phyloP scores from a whole-genome alignment of 1,140 invertebrate species.

The Homarus americanus region DNA sequence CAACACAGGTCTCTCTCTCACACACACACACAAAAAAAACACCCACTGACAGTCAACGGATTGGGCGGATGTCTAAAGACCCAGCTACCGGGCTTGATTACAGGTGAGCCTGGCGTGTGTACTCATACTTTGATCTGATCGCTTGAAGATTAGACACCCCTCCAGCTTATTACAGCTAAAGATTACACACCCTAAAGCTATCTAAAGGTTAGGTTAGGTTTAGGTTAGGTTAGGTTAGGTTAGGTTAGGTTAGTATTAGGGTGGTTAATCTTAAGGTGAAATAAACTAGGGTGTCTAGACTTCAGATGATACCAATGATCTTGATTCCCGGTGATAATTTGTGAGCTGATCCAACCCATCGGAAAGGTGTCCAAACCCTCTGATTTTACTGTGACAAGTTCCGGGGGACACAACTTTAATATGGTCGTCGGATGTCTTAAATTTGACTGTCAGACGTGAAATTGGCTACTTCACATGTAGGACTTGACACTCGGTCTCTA shows the following conservation, averaged over 20 bases:
- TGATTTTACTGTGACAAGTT: not conserved
- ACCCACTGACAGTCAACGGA: not conserved
- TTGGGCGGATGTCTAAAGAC: not conserved
- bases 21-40: not conserved
- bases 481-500: not conserved
- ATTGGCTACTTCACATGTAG: not conserved
- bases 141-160: too few relatives aligned
- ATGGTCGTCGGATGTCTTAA: conserved; percentile 13
- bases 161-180: too few relatives aligned
- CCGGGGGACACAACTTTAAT: not conserved
- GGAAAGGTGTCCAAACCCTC: not conserved
- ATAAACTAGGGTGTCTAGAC: too few relatives aligned
- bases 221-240: too few relatives aligned
- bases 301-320: too few relatives aligned
- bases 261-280: too few relatives aligned
- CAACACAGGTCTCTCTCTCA: not conserved
- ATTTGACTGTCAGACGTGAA: conserved; percentile 14
- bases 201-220: too few relatives aligned
- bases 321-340: not conserved
- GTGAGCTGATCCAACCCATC: not conserved
- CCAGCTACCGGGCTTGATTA: not conserved
- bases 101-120: too few relatives aligned
- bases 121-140: too few relatives aligned
- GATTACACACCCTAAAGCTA: too few relatives aligned
- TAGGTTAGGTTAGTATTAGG: too few relatives aligned